These are phyloP conservation scores for Gallinago jamesoni DNA, from an alignment of 2,113 vertebrate genomes.

Conservation along the genomic window DNA sequence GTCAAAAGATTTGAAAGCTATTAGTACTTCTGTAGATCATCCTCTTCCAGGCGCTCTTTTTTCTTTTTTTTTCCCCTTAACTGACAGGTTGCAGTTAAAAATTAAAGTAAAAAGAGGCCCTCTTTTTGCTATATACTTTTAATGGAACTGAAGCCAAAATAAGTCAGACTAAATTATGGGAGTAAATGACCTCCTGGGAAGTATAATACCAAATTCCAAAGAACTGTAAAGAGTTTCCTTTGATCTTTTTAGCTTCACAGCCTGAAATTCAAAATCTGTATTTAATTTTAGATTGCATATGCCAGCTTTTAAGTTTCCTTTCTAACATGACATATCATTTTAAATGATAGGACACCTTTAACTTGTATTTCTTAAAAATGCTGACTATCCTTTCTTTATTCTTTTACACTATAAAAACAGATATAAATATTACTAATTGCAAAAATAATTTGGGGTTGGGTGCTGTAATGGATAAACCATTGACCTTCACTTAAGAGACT, in stretches of 20 bases:
- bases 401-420: slow-evolving; percentile 76
- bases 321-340: slow-evolving; percentile 79
- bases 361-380: slow-evolving; percentile 78
- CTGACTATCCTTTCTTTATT: slow-evolving; percentile 73
- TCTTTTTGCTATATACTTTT: slow-evolving; percentile 76
- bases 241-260: slow-evolving; percentile 82
- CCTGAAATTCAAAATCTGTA: slow-evolving; percentile 82
- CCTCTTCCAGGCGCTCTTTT: slow-evolving; percentile 72
- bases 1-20: slow-evolving; percentile 79
- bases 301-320: slow-evolving; percentile 80
- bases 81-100: slow-evolving; percentile 79
- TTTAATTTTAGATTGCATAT: slow-evolving; percentile 83
- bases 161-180: slow-evolving; percentile 85
- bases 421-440: slow-evolving; percentile 76
- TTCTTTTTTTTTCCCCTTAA: slow-evolving; percentile 54
- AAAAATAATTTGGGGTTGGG: slow-evolving; percentile 69
- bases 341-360: slow-evolving; percentile 78
- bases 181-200: slow-evolving; percentile 82
- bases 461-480: slow-evolving; percentile 70
- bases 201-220: slow-evolving; percentile 82
- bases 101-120: slow-evolving; percentile 77
- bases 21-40: slow-evolving; percentile 77
- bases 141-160: slow-evolving; percentile 84
- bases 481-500: slow-evolving; percentile 70
- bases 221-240: slow-evolving; percentile 79